Evolutionary conservation across 2,888 invertebrate genomes (phyloP).

Genomic region (Isotomurus palustris): DNA sequence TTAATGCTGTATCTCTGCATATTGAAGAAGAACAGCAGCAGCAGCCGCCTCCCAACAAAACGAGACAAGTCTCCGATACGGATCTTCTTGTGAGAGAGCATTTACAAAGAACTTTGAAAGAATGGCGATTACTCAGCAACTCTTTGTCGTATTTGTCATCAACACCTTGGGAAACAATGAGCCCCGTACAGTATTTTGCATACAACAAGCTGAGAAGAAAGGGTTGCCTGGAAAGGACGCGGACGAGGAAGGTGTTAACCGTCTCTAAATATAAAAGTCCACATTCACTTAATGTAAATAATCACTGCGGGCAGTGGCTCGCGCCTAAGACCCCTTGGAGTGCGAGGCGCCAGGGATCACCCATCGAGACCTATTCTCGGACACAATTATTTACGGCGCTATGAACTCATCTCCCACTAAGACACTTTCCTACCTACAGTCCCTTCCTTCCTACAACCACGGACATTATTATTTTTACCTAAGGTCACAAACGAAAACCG

Average conservation of each 20-base stretch:
- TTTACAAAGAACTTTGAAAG: no score
- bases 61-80: no score
- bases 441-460: no score
- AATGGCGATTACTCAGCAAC: constrained; percentile 11
- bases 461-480: no score
- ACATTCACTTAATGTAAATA: constrained; percentile 32
- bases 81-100: no score
- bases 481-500: no score
- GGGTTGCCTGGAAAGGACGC: neutral
- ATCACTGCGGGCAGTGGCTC: constrained; percentile 40
- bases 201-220: neutral
- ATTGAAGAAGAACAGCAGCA: no score
- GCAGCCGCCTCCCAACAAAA: no score
- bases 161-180: neutral
- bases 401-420: constrained; percentile 32
- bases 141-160: constrained; percentile 18
- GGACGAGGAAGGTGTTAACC: constrained; percentile 34
- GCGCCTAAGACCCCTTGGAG: constrained; percentile 36
- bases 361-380: constrained; percentile 39
- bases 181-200: neutral
- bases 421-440: no score
- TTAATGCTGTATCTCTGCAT: no score
- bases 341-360: constrained; percentile 35
- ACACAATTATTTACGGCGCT: constrained; percentile 38
- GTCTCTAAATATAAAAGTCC: constrained; percentile 8